These are phyloP conservation scores for Saturnia pavonia DNA, from an alignment of 2,888 invertebrate species.

Conservation along the genomic window DNA sequence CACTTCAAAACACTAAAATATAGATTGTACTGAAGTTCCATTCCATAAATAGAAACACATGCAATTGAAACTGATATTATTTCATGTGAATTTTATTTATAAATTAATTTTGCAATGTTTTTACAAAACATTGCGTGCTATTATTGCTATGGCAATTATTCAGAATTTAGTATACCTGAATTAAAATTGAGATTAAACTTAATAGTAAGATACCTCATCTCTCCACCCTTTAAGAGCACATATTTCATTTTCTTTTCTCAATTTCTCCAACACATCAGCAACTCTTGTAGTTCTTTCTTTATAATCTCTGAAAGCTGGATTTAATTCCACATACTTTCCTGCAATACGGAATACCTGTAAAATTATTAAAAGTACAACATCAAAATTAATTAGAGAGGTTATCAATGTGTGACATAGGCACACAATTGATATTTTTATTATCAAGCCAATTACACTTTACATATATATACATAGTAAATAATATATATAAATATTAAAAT, in stretches of 20 bases:
- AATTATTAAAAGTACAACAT: constrained; percentile 4
- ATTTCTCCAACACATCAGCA: constrained; percentile 89
- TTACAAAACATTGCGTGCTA: too few relatives aligned
- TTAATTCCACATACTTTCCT: constrained; percentile 89
- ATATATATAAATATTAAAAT: too few relatives aligned
- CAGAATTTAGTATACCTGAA: neutral
- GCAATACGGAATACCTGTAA: constrained; percentile 87
- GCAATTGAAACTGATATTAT: neutral
- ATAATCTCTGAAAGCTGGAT: constrained; percentile 93
- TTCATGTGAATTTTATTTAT: neutral
- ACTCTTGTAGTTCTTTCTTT: constrained; percentile 89
- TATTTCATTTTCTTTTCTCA: constrained; percentile 89
- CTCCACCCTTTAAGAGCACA: constrained; percentile 95
- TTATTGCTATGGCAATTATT: too few relatives aligned
- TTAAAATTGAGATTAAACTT: neutral
- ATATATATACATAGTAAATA: neutral
- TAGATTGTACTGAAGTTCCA: constrained; percentile 4
- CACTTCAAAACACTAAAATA: constrained; percentile 92
- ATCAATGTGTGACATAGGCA: neutral
- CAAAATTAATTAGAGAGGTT: constrained; percentile 6
- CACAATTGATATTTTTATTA: neutral
- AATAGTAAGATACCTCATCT: constrained; percentile 86
- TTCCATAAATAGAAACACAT: neutral
- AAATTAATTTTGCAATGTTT: neutral
- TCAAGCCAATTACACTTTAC: neutral